A percentile compares a stretch with the other conserved stretches of the same genome.
These are phyloP conservation scores for Lutraria rhynchaena DNA, from an alignment of 1,140 invertebrate genomes.

Conservation along the genomic window DNA sequence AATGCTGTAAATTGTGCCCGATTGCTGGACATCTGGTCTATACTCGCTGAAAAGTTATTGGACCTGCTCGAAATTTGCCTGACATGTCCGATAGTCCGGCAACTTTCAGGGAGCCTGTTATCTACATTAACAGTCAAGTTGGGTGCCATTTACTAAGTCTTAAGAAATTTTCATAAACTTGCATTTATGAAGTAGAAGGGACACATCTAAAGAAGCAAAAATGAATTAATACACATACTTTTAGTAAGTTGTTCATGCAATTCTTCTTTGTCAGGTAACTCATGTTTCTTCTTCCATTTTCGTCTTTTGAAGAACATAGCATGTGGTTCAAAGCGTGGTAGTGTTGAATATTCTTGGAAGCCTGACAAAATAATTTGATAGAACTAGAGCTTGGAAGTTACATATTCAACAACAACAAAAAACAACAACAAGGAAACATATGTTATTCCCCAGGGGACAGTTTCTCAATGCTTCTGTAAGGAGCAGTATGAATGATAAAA, in stretches of 20 bases:
- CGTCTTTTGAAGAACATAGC: not conserved
- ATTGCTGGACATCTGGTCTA: no score
- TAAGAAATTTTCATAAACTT: no score
- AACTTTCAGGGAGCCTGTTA: no score
- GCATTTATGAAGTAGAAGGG: no score
- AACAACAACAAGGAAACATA: not conserved
- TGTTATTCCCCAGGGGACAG: not conserved
- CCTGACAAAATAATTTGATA: constrained; percentile 5
- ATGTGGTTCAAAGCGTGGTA: constrained; percentile 1
- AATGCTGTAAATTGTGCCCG: no score
- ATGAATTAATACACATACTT: constrained; percentile 14
- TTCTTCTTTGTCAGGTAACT: constrained; percentile 2
- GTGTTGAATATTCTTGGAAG: constrained; percentile 14
- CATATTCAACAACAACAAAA: not conserved
- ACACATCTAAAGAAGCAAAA: no score
- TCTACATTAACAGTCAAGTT: no score
- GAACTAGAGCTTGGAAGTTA: not conserved
- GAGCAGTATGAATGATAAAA: not conserved
- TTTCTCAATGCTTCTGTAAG: not conserved
- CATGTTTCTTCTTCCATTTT: constrained; percentile 12
- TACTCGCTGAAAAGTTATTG: no score
- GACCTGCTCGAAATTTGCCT: no score
- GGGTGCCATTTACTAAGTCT: no score
- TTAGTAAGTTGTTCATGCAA: constrained; percentile 28
- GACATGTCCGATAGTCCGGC: no score